Evolutionary conservation across 2,113 vertebrate genomes (phyloP).

Genomic region (Hucho hucho): DNA sequence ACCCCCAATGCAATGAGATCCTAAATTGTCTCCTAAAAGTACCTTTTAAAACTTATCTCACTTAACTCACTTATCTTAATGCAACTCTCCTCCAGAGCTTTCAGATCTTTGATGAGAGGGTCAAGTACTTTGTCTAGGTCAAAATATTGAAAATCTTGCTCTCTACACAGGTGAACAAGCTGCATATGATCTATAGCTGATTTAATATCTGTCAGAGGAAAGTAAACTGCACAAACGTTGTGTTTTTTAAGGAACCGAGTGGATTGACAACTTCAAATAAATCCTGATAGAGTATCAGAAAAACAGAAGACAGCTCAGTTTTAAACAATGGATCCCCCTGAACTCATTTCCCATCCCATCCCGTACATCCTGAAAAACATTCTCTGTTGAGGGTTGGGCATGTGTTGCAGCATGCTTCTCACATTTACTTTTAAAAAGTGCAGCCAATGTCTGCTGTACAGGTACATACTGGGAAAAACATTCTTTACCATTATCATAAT

Average conservation of each 20-base stretch:
- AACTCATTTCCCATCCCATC: not conserved
- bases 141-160: slow-evolving; percentile 27
- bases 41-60: slow-evolving; percentile 11
- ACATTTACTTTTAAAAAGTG: no score
- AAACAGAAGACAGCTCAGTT: not conserved
- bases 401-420: no score
- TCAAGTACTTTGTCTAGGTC: slow-evolving; percentile 29
- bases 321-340: not conserved
- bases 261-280: slow-evolving; percentile 7
- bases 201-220: slow-evolving; percentile 9
- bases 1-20: slow-evolving; percentile 36
- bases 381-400: no score
- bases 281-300: not conserved
- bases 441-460: no score
- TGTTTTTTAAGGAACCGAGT: not conserved
- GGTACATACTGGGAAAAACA: no score
- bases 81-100: slow-evolving; percentile 18
- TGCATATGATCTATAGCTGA: slow-evolving; percentile 12
- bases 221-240: slow-evolving; percentile 11
- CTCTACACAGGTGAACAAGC: slow-evolving; percentile 19
- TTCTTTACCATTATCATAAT: no score
- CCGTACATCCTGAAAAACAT: slow-evolving; percentile 2
- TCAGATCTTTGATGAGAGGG: slow-evolving; percentile 19
- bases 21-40: slow-evolving; percentile 36
- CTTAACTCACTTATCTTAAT: slow-evolving; percentile 16